Conservation (phyloP, 2,113 vertebrate genomes). For the Archocentrus centrarchus region DNA sequence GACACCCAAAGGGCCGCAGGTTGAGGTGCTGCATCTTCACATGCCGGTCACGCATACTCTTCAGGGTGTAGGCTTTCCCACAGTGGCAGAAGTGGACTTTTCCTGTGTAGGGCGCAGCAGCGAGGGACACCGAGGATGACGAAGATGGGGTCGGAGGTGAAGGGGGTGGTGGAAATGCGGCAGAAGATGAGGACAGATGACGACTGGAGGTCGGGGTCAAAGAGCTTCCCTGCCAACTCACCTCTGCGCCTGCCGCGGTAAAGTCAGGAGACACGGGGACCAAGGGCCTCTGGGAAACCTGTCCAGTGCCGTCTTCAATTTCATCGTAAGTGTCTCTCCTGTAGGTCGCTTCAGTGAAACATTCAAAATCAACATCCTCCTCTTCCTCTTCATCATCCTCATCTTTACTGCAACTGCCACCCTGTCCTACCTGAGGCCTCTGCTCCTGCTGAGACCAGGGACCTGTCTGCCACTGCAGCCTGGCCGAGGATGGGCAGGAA, state of each 20-base stretch:
- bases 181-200: constrained; percentile 62
- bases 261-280: constrained; percentile 76
- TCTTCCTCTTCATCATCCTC: constrained; percentile 66
- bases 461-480: constrained; percentile 69
- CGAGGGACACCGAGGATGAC: constrained; percentile 75
- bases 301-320: constrained; percentile 80
- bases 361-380: constrained; percentile 70
- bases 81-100: constrained; percentile 86
- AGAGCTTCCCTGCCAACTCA: constrained; percentile 64
- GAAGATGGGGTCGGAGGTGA: constrained; percentile 76
- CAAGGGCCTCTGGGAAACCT: constrained; percentile 81
- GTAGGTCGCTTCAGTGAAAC: constrained; percentile 61
- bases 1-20: constrained; percentile 83
- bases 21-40: constrained; percentile 88
- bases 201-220: constrained; percentile 57
- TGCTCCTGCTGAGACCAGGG: constrained; percentile 68
- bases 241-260: constrained; percentile 57
- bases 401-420: constrained; percentile 43
- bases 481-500: constrained; percentile 36
- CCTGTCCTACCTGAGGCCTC: constrained; percentile 51
- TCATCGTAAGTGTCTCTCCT: constrained; percentile 78
- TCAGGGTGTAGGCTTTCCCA: constrained; percentile 84
- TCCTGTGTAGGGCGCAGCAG: constrained; percentile 72
- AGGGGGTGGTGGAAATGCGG: constrained; percentile 53
- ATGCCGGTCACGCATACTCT: constrained; percentile 86